These are phyloP conservation scores for Scolopax mira DNA, from an alignment of 2,113 vertebrate species.

Conservation along the genomic window DNA sequence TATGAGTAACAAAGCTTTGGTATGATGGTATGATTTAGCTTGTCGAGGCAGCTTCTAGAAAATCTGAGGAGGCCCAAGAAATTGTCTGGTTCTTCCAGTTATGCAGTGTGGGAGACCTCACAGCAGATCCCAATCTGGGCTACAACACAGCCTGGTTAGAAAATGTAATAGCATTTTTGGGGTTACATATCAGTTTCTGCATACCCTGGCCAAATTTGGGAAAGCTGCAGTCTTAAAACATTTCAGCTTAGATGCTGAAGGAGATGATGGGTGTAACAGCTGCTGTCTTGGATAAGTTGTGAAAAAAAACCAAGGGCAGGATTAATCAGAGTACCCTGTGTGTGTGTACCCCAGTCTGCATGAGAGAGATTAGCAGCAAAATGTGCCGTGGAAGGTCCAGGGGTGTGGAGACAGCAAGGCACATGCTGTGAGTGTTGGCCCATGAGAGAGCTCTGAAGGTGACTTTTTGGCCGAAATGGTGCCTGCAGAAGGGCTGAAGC, in stretches of 20 bases:
- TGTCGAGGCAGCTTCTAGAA: neutral
- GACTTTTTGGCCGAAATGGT: neutral
- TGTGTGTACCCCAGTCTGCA: neutral
- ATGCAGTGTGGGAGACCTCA: rapidly evolving
- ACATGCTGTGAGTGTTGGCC: neutral
- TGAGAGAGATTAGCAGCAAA: neutral
- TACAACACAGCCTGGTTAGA: neutral
- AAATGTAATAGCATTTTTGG: neutral
- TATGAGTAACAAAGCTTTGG: neutral
- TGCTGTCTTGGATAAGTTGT: neutral
- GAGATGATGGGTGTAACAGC: neutral
- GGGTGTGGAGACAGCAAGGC: neutral
- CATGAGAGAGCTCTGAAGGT: neutral
- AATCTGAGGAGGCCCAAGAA: neutral
- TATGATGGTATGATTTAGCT: neutral
- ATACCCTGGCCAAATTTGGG: neutral
- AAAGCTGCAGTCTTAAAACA: neutral
- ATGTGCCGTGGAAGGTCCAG: neutral
- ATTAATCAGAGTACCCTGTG: neutral
- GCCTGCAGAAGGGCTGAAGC: neutral
- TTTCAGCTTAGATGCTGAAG: neutral
- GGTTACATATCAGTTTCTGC: neutral
- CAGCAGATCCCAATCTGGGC: neutral
- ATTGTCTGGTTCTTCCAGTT: neutral
- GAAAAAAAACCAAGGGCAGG: neutral